A percentile compares a stretch with the other conserved stretches of the same genome.
phyloP scores from a whole-genome alignment of 2,797 vertebrate species.

The Catamblyrhynchus diadema region DNA sequence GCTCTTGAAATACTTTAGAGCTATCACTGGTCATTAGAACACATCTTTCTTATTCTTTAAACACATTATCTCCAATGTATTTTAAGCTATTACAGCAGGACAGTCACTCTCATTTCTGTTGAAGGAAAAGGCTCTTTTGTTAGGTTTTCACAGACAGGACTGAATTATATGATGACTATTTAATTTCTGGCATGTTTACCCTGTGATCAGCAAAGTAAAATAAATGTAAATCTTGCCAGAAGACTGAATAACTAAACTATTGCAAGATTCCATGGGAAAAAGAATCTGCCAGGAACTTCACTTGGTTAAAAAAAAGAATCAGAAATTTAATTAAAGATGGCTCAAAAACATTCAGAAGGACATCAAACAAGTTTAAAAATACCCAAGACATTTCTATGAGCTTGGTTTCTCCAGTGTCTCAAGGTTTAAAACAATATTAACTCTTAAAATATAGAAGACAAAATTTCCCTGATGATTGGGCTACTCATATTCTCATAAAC shows the following conservation, averaged over 20 bases:
- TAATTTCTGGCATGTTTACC: neutral
- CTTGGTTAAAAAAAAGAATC: neutral
- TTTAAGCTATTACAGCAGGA: conserved; percentile 21
- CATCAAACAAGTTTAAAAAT: neutral
- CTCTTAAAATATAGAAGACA: neutral
- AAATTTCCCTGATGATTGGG: neutral
- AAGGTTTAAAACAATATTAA: neutral
- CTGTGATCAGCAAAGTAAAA: conserved; percentile 12
- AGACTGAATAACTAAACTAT: neutral
- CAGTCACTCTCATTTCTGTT: neutral
- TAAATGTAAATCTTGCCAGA: neutral
- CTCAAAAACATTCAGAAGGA: neutral
- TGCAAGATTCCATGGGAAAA: neutral
- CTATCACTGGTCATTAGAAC: conserved; percentile 12
- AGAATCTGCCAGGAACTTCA: neutral
- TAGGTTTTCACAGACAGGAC: neutral
- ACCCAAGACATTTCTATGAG: neutral
- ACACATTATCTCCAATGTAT: neutral
- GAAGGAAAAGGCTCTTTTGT: neutral
- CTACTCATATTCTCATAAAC: neutral
- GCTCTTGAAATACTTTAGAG: conserved; percentile 22
- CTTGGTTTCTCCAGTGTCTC: neutral
- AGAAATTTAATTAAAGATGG: neutral
- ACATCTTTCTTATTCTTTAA: neutral
- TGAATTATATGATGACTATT: neutral